Percentiles rank a stretch among this genome's conserved stretches.
Evolutionary conservation across 1,140 invertebrate genomes (phyloP).

Genomic region (Rhyacophila brunnea): DNA sequence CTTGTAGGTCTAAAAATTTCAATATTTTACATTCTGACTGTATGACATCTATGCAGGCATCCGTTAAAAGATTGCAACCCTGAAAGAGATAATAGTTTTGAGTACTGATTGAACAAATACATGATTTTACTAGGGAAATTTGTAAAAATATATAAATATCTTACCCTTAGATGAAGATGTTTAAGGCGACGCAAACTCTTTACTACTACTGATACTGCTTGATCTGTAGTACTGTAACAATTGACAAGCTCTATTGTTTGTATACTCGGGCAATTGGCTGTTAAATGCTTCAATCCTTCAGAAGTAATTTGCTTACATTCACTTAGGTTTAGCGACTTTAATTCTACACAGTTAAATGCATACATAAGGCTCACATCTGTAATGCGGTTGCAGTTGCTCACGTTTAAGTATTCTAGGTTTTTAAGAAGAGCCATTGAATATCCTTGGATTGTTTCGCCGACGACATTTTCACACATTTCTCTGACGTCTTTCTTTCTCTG

Average conservation of each 20-base stretch:
- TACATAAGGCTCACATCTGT: constrained; percentile 70
- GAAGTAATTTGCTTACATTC: constrained; percentile 68
- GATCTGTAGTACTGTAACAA: constrained; percentile 67
- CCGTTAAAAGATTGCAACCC: constrained; percentile 66
- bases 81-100: constrained; percentile 46
- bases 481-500: constrained; percentile 61
- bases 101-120: too few species aligned
- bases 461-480: constrained; percentile 58
- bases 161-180: constrained; percentile 61
- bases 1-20: constrained; percentile 59
- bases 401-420: constrained; percentile 59
- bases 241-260: constrained; percentile 65
- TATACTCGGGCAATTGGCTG: constrained; percentile 65
- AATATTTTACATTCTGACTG: constrained; percentile 57
- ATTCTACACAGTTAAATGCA: constrained; percentile 63
- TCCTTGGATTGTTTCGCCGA: constrained; percentile 48
- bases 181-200: constrained; percentile 59
- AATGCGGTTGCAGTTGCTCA: constrained; percentile 66
- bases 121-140: too few species aligned
- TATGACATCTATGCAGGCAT: constrained; percentile 60
- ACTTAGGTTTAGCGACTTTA: constrained; percentile 61
- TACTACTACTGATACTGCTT: constrained; percentile 58
- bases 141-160: constrained; percentile 12
- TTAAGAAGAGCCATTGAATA: constrained; percentile 60
- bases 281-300: constrained; percentile 61